These are phyloP conservation scores for Pedetes capensis DNA, from an alignment of 2,113 vertebrate species.

Conservation along the genomic window DNA sequence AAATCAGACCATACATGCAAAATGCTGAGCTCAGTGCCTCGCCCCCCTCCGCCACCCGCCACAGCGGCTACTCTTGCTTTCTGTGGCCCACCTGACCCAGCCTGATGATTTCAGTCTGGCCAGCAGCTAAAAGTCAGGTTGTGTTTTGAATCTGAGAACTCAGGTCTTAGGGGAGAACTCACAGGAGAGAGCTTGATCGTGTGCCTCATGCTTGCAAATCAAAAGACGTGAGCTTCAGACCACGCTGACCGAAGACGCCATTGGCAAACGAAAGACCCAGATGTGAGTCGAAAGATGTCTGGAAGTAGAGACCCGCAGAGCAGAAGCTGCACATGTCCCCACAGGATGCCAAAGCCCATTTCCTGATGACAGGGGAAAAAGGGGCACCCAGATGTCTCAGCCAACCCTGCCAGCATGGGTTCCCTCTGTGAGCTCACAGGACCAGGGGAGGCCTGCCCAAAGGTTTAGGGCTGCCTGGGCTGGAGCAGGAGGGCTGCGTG, in stretches of 20 bases:
- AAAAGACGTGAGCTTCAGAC: neutral
- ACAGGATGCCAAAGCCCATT: neutral
- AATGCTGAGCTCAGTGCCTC: neutral
- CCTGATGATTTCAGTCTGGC: neutral
- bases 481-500: neutral
- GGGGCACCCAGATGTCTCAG: neutral
- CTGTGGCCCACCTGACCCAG: neutral
- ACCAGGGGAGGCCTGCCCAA: no score
- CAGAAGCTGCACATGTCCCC: neutral
- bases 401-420: no score
- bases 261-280: neutral
- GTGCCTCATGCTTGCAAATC: neutral
- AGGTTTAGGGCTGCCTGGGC: no score
- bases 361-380: no score
- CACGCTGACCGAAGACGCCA: no score
- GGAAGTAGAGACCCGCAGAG: neutral
- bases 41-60: no score
- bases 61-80: neutral
- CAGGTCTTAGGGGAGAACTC: neutral
- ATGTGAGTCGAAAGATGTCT: neutral
- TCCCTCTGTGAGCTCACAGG: no score
- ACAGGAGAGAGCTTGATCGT: no score
- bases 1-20: neutral
- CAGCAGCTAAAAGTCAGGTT: neutral
- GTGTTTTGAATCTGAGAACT: neutral